phyloP scores from a whole-genome alignment of 1,140 invertebrate species.

The Dufourea novaeangliae region DNA sequence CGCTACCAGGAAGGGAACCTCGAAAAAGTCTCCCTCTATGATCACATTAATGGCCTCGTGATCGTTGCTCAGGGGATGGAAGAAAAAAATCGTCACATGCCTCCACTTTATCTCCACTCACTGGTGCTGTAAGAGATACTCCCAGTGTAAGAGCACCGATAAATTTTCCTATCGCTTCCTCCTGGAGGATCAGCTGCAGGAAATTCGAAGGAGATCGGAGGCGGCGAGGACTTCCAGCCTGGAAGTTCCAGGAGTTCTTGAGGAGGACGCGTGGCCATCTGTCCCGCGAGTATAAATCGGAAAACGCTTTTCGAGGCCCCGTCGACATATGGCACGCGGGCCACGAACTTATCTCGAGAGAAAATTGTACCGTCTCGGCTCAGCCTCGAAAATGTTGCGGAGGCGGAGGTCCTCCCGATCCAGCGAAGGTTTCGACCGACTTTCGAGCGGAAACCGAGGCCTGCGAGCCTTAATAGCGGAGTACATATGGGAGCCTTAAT shows the following conservation, averaged over 20 bases:
- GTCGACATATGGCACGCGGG: constrained; percentile 75
- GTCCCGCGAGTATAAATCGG: constrained; percentile 57
- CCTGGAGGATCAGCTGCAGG: not conserved
- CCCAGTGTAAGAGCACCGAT: not conserved
- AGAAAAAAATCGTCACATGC: constrained; percentile 25
- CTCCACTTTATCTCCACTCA: not conserved
- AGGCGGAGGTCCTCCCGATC: not conserved
- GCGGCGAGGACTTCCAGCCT: too few relatives aligned
- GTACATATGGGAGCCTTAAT: too few relatives aligned
- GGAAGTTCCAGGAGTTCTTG: too few relatives aligned
- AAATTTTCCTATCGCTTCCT: not conserved
- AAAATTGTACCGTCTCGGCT: constrained; percentile 32
- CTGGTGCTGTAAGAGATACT: not conserved
- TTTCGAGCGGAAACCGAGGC: not conserved
- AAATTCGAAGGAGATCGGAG: too few relatives aligned
- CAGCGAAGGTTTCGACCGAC: constrained; percentile 16
- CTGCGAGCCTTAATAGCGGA: too few relatives aligned
- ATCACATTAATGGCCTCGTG: not conserved
- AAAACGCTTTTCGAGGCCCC: constrained; percentile 61
- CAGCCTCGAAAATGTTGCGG: constrained; percentile 31
- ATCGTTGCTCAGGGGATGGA: not conserved
- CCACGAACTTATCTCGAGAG: constrained; percentile 63
- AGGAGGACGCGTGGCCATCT: constrained; percentile 55
- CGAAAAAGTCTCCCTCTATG: not conserved
- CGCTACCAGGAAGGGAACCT: not conserved